Base-by-base conservation (phyloP, 2,113 vertebrate species). In the Ivindomyrus marchei region DNA sequence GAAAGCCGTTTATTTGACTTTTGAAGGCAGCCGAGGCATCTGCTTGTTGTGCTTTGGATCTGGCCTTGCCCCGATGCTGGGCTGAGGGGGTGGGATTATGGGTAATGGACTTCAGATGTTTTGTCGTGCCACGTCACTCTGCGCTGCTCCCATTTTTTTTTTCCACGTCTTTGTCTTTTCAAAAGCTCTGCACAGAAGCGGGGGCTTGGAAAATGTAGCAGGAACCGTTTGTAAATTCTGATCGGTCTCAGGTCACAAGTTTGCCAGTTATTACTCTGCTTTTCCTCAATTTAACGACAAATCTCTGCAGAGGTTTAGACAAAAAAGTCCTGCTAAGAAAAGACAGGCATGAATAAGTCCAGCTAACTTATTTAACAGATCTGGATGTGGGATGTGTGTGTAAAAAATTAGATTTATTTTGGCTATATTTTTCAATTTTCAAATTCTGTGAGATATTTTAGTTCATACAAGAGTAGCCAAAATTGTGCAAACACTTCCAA, bases 101-200 rank as follows among this genome's bases (percentile, higher is more conserved):
- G 27, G 45, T 91, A 92, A 93, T 92, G 83, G 91, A 62, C 88
- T 92, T 91, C 92, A 91, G 89, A 89, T 91, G 91, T 88, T 49
- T 31, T n/a, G 50, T 15, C 27, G 27, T 42, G 89, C 91, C 92
- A 93, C 92, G 47, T 91, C 90, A 92, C 66, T n/a, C 13, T 42
- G 27, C 47, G 9, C 11, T 4, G 66, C 58, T 50, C 45, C 42
- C 87, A 39, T 52, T 52, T 52, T 50, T 50, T 50, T 88, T 42
- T 46, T 24, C 24, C 47, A 36, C 49, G 1, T 53, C 85, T 36
- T 53, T 27, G 24, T 86, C 84, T 42, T 27, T 31, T 15, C 24
- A 36, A 31, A 56, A 0, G 27, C 85, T 53, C n/a, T 15, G 50
- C 85, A 52, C 10, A 15, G 49, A 31, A 31, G 24, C 15, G 11